Conservation (phyloP, 2,113 vertebrate species). For the Heliornis fulica region DNA sequence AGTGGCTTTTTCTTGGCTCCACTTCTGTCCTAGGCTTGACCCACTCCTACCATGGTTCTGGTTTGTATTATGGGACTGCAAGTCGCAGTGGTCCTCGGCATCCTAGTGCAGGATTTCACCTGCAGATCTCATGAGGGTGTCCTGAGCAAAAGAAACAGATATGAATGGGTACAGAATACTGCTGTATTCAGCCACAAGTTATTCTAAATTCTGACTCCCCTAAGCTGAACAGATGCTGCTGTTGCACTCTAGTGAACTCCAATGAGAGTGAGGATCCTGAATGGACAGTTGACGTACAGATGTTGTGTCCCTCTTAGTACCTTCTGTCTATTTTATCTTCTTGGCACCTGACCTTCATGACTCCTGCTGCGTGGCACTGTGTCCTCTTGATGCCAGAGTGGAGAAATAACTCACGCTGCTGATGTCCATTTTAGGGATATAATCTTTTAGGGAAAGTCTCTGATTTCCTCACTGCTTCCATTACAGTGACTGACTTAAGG, state of each 20-base stretch:
- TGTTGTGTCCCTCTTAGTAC: not conserved
- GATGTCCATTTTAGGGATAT: not conserved
- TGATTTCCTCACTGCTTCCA: not conserved
- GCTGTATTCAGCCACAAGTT: not conserved
- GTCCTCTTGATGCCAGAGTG: not conserved
- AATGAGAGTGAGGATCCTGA: not conserved
- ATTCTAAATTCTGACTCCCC: not conserved
- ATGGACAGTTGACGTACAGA: accelerated
- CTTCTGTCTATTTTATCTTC: not conserved
- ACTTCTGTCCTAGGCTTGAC: not conserved
- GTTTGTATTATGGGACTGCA: too few species aligned
- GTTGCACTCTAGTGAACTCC: not conserved
- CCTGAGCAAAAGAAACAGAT: not conserved
- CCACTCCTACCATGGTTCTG: not conserved
- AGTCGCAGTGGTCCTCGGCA: not conserved
- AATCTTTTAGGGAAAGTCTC: not conserved
- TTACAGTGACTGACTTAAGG: not conserved
- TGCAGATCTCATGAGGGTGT: not conserved
- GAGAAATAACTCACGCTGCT: not conserved
- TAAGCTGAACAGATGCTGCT: not conserved
- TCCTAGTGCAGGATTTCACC: not conserved
- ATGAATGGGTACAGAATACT: not conserved
- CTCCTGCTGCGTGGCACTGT: accelerated
- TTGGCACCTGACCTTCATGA: not conserved
- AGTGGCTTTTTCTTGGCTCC: too few species aligned